Conservation (phyloP, 1,140 invertebrate species). For the Apis dorsata region DNA sequence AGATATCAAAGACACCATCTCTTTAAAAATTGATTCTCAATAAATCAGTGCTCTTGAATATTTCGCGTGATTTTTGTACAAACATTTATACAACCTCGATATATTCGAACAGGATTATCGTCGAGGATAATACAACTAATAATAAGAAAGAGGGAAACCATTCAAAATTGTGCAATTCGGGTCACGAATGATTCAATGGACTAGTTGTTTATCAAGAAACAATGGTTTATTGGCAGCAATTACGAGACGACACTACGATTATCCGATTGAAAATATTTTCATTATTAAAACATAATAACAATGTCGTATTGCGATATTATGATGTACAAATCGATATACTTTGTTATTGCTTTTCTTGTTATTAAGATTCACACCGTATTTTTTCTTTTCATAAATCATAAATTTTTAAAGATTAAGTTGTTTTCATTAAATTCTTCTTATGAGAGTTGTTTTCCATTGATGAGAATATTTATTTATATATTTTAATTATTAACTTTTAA, state of each 20-base stretch:
- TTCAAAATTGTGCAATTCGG: conserved; percentile 15
- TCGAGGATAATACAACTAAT: not conserved
- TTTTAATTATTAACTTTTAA: too few relatives aligned
- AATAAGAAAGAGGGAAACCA: not conserved
- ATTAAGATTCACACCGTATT: not conserved
- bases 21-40: not conserved
- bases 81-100: not conserved
- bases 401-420: not conserved
- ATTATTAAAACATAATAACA: not conserved
- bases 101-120: not conserved
- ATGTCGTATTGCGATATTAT: not conserved
- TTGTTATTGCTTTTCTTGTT: not conserved
- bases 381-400: not conserved
- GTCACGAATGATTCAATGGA: not conserved
- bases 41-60: not conserved
- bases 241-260: not conserved
- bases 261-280: not conserved
- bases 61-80: not conserved
- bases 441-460: too few relatives aligned
- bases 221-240: conserved; percentile 21
- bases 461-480: too few relatives aligned
- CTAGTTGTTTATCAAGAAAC: conserved; percentile 13
- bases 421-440: too few relatives aligned
- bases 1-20: not conserved
- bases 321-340: too few relatives aligned